Evolutionary conservation across 2,113 vertebrate genomes (phyloP).

Genomic region (Oreotrochilus melanogaster): DNA sequence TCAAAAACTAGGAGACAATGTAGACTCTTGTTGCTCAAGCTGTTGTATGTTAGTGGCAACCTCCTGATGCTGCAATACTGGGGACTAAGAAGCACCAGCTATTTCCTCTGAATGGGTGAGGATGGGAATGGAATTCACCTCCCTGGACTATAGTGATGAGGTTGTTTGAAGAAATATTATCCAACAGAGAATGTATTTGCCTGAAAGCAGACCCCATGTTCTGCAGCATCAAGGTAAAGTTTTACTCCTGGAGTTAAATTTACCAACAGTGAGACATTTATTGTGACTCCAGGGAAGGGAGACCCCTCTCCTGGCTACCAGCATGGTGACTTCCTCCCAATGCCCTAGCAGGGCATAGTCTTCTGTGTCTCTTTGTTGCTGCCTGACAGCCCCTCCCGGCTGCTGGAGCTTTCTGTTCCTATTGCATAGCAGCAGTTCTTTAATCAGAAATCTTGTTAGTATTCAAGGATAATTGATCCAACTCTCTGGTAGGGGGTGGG

Average conservation of each 20-base stretch:
- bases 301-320: conserved; percentile 31
- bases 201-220: neutral
- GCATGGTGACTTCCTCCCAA: neutral
- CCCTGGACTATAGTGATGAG: neutral
- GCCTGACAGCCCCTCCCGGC: conserved; percentile 46
- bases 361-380: conserved; percentile 53
- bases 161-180: neutral
- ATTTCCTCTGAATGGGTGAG: neutral
- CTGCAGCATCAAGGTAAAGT: neutral
- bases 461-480: conserved; percentile 73
- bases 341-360: conserved; percentile 45
- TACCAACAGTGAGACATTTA: neutral
- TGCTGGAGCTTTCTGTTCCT: conserved; percentile 44
- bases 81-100: neutral
- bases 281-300: neutral
- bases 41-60: neutral
- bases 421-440: conserved; percentile 66
- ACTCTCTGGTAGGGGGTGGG: conserved; percentile 55
- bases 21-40: neutral
- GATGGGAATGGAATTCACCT: neutral
- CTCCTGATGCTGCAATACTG: neutral
- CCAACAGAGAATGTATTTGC: neutral
- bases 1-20: neutral
- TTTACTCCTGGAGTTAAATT: neutral
- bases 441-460: conserved; percentile 72